These are phyloP conservation scores for Pangasius krempfi DNA, from an alignment of 2,797 vertebrate genomes.

Conservation along the genomic window DNA sequence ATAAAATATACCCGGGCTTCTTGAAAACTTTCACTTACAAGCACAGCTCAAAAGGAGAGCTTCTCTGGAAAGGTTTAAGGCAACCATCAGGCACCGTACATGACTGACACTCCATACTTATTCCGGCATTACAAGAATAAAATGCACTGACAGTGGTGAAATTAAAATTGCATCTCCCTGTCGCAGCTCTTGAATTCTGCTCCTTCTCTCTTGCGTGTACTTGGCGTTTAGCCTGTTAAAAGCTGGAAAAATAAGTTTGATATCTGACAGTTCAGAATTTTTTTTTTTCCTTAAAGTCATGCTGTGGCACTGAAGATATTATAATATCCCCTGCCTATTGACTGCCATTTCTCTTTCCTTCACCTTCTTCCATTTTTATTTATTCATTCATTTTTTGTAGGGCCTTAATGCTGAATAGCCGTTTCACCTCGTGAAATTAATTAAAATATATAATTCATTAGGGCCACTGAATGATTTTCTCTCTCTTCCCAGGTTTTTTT, in stretches of 20 bases:
- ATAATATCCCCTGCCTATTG: constrained; percentile 57
- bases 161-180: constrained; percentile 79
- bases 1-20: background rate
- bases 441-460: constrained; percentile 84
- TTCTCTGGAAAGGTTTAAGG: constrained; percentile 34
- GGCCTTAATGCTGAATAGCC: constrained; percentile 69
- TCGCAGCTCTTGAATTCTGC: constrained; percentile 70
- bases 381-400: constrained; percentile 73
- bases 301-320: constrained; percentile 59
- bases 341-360: constrained; percentile 54
- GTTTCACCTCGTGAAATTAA: constrained; percentile 72
- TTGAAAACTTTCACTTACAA: constrained; percentile 7
- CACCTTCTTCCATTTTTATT: constrained; percentile 69
- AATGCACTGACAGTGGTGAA: constrained; percentile 76
- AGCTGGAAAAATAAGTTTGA: constrained; percentile 71
- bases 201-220: constrained; percentile 65
- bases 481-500: constrained; percentile 63
- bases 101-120: constrained; percentile 77
- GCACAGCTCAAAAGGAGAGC: constrained; percentile 2
- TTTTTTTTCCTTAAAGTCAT: constrained; percentile 64
- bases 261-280: constrained; percentile 74
- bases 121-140: constrained; percentile 68
- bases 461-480: constrained; percentile 69
- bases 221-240: constrained; percentile 69
- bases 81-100: constrained; percentile 14